A percentile compares a stretch with the other conserved stretches of the same genome.
Evolutionary conservation across 1,140 invertebrate genomes (phyloP).

Genomic region (Samia ricini): DNA sequence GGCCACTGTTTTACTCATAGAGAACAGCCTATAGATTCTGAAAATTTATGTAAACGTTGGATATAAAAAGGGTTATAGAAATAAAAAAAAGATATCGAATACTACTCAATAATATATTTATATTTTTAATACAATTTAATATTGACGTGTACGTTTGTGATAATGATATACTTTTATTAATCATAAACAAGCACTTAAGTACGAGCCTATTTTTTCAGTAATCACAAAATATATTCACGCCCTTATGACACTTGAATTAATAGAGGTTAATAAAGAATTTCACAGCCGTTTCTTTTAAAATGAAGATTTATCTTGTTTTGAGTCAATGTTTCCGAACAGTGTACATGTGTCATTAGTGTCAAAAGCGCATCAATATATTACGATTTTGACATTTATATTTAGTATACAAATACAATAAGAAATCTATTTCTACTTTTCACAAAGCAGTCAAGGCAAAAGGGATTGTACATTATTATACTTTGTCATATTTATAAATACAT

Average conservation of each 20-base stretch:
- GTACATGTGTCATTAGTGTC: neutral
- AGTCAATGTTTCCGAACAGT: neutral
- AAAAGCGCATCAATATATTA: constrained; percentile 6
- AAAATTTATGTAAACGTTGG: too few relatives aligned
- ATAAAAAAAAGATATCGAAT: constrained; percentile 45
- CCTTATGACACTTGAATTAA: neutral
- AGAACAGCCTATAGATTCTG: too few relatives aligned
- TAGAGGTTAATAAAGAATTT: neutral
- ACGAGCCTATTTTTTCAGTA: constrained; percentile 15
- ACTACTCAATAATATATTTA: constrained; percentile 63
- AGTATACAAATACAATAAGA: constrained; percentile 4
- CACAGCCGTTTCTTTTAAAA: neutral
- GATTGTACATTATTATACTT: constrained; percentile 34
- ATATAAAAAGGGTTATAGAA: constrained; percentile 14
- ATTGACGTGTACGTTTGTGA: constrained; percentile 43
- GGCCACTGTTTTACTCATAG: too few relatives aligned
- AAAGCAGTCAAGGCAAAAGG: constrained; percentile 42
- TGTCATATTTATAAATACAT: constrained; percentile 17
- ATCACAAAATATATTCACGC: neutral
- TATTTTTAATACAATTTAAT: too few relatives aligned
- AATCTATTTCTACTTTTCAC: constrained; percentile 26
- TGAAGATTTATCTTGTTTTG: neutral
- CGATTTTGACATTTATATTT: neutral
- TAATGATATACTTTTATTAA: neutral
- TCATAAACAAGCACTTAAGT: constrained; percentile 19